These are phyloP conservation scores for Lepus timidus DNA, from an alignment of 2,113 vertebrate species.

Conservation along the genomic window DNA sequence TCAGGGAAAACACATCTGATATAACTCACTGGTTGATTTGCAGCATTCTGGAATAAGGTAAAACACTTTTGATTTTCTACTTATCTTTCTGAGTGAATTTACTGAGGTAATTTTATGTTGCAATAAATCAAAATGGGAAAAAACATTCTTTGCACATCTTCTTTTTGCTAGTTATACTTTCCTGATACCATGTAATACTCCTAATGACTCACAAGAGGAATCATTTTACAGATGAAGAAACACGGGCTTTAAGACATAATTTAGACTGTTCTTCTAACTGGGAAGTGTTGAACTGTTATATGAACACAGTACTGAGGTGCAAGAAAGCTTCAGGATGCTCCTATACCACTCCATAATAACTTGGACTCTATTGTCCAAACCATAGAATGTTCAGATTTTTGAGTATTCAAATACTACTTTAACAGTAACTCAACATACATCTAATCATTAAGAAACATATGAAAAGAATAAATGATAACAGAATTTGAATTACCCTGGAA, in stretches of 20 bases:
- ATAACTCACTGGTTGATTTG: background rate
- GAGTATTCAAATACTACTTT: constrained; percentile 6
- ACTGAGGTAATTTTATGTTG: background rate
- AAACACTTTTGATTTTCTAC: constrained; percentile 31
- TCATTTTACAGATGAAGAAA: background rate
- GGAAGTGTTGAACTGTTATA: background rate
- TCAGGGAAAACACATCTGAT: background rate
- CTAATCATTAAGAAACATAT: constrained; percentile 39
- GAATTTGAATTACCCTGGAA: constrained; percentile 23
- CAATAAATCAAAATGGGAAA: background rate
- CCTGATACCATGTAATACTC: background rate
- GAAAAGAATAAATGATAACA: background rate
- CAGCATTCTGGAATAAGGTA: background rate
- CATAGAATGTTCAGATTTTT: constrained; percentile 13
- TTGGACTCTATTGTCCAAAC: background rate
- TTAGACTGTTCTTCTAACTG: background rate
- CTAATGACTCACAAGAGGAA: background rate
- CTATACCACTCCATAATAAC: background rate
- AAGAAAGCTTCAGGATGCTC: background rate
- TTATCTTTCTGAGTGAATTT: constrained; percentile 9
- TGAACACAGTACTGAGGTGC: background rate
- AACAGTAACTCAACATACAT: background rate
- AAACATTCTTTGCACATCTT: background rate
- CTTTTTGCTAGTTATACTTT: background rate
- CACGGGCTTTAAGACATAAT: background rate